phyloP scores from a whole-genome alignment of 2,113 vertebrate genomes.

The Pionites leucogaster region DNA sequence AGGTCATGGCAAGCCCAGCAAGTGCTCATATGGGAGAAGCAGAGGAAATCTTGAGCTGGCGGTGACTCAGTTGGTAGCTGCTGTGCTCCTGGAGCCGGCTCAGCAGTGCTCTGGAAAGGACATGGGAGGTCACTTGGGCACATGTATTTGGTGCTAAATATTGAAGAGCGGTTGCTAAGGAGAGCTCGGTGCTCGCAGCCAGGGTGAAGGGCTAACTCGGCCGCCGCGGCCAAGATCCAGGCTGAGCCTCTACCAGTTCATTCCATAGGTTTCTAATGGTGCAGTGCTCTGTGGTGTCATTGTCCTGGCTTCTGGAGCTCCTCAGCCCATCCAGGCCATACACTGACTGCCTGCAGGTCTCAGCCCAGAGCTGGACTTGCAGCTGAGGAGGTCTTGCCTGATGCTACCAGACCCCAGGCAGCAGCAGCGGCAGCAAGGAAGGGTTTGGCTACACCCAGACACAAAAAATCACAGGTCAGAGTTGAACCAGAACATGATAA shows the following conservation, averaged over 20 bases:
- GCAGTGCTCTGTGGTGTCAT: not conserved
- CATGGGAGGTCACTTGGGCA: slow-evolving; percentile 6
- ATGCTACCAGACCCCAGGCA: not conserved
- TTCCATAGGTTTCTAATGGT: not conserved
- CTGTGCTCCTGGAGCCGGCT: not conserved
- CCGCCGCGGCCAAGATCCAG: not conserved
- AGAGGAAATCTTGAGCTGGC: not conserved
- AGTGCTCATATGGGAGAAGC: not conserved
- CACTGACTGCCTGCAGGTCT: no score
- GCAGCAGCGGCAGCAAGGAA: not conserved
- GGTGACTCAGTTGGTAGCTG: not conserved
- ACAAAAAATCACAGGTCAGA: not conserved
- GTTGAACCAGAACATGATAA: rapidly evolving
- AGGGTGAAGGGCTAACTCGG: not conserved
- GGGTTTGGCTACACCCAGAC: not conserved
- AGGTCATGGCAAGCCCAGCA: not conserved
- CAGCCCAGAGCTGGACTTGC: not conserved
- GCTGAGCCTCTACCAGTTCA: not conserved
- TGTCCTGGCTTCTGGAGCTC: not conserved
- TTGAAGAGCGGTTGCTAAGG: slow-evolving; percentile 40
- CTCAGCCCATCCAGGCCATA: not conserved
- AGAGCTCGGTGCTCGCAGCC: not conserved
- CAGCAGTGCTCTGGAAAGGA: not conserved
- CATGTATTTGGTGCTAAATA: slow-evolving; percentile 15
- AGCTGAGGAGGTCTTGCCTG: not conserved